Conservation (phyloP, 2,797 vertebrate genomes). For the Meriones psammophilus region DNA sequence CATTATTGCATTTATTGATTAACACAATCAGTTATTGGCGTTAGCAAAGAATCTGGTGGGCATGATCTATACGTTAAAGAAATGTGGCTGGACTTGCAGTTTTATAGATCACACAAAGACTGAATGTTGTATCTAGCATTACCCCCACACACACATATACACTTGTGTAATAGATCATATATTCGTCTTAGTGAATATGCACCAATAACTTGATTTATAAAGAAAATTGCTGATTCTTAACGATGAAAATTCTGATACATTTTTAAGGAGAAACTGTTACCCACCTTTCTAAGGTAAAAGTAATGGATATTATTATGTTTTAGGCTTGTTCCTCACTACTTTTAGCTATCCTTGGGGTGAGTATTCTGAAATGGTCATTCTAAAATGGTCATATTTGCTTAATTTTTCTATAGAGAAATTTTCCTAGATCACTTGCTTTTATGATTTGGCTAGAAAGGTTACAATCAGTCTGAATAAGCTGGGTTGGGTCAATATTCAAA, state of each 20-base stretch:
- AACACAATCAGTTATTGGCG: neutral
- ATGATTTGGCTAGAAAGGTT: slow-evolving; percentile 40
- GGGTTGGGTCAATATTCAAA: neutral
- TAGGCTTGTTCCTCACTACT: neutral
- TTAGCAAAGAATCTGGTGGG: neutral
- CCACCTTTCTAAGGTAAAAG: neutral
- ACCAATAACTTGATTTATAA: slow-evolving; percentile 30
- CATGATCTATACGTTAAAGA: slow-evolving; percentile 26
- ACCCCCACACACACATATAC: neutral
- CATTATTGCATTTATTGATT: no score
- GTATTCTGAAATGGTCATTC: neutral
- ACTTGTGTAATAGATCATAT: neutral
- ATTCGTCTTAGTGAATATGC: slow-evolving; percentile 46
- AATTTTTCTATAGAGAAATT: neutral
- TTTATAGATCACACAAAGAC: neutral
- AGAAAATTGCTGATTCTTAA: slow-evolving; percentile 20
- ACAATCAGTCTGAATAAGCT: slow-evolving; percentile 18
- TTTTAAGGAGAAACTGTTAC: neutral
- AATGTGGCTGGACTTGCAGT: neutral
- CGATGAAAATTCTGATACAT: neutral
- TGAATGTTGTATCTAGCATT: neutral
- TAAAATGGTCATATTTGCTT: slow-evolving; percentile 9
- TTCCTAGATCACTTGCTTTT: neutral
- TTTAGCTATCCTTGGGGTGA: neutral
- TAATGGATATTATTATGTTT: neutral